Evolutionary conservation across 2,113 vertebrate species (phyloP).

Genomic region (Pipa parva): DNA sequence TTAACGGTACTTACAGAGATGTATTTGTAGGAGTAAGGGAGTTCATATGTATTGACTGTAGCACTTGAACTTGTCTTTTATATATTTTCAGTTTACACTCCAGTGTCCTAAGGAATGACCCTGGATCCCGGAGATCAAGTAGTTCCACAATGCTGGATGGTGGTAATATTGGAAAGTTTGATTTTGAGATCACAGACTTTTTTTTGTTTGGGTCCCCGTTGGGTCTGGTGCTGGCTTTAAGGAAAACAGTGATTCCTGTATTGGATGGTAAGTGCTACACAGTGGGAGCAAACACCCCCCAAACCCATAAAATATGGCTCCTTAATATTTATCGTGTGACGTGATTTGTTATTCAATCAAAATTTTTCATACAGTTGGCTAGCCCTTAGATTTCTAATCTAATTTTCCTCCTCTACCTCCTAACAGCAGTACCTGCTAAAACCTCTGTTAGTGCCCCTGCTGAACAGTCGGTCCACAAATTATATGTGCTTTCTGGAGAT

Average conservation of each 20-base stretch:
- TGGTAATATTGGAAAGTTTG: slow-evolving; percentile 77
- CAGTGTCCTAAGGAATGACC: slow-evolving; percentile 78
- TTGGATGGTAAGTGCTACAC: slow-evolving; percentile 75
- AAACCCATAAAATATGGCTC: too few species aligned
- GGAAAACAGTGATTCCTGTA: slow-evolving; percentile 89
- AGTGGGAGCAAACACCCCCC: neutral
- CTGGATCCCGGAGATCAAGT: slow-evolving; percentile 79
- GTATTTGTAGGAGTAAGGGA: too few species aligned
- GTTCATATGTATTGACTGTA: neutral
- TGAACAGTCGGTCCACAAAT: too few species aligned
- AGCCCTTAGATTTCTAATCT: too few species aligned
- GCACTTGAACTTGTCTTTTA: neutral
- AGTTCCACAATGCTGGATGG: slow-evolving; percentile 84
- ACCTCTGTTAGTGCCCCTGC: too few species aligned
- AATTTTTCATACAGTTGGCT: too few species aligned
- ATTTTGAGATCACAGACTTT: slow-evolving; percentile 93
- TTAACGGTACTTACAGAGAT: too few species aligned
- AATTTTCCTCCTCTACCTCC: too few species aligned
- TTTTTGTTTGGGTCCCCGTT: slow-evolving; percentile 95
- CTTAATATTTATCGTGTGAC: too few species aligned
- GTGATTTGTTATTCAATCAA: too few species aligned
- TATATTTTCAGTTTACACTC: slow-evolving; percentile 77
- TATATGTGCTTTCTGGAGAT: too few species aligned
- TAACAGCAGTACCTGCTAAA: too few species aligned
- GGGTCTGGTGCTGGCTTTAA: slow-evolving; percentile 88